Base-by-base conservation (phyloP, 2,797 vertebrate species). In the Liasis olivaceus region DNA sequence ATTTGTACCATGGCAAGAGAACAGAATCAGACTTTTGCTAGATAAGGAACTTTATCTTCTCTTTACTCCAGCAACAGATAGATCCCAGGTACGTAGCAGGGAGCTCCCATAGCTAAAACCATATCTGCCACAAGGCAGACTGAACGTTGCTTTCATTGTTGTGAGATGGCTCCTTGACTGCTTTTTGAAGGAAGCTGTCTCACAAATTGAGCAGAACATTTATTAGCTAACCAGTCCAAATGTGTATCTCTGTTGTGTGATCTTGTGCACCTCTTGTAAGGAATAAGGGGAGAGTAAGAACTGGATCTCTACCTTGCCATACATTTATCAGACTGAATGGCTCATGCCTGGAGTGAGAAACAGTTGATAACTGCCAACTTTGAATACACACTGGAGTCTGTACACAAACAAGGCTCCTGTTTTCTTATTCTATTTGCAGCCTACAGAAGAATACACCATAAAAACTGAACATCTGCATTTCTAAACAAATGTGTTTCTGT, bases 391-490 rank as follows among this genome's bases (percentile, higher is more conserved):
- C 88, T 91, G 64, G 26, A 20, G 28, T 51, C 90, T 91, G 89
- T 84, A 90, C 51, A 66, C 6, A 69, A 95, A 94, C 42, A 87
- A 95, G 7, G 20, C 26, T 93, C 87, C 87, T 66, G 58, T 62
- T 56, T 91, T 94, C 91, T 93, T 93, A 94, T 60, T 94, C 51
- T 93, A 31, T 90, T 0, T 13, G 95, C 96, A 97, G 90, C 89
- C 94, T 93, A 95, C 93, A 96, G 94, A 93, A 96, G 94, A 95
- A 92, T 28, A 60, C 56, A 62, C 89, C 96, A 94, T 84, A 56
- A 47, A 36, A 96, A 95, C 95, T 95, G 94, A 97, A 95, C 93
- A 95, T 97, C 97, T 97, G 95, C 96, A 97, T 97, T 97, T 97
- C 95, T 96, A 97, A 95, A 94, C 97, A 95, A 93, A 96, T 97